Evolutionary conservation across 2,797 vertebrate genomes (phyloP).

Genomic region (Pelobates cultripes): DNA sequence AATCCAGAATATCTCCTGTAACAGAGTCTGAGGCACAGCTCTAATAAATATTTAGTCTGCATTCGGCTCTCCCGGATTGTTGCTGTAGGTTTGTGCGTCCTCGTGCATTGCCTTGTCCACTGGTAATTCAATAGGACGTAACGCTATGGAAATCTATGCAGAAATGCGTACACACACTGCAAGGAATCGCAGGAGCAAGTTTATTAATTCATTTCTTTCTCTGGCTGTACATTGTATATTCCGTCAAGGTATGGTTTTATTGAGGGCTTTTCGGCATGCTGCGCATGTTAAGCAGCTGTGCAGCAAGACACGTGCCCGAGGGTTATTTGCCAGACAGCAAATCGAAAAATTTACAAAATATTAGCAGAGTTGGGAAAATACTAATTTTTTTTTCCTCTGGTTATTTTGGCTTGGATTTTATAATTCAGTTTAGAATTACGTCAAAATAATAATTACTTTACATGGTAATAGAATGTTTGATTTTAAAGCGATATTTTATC

Average conservation of each 20-base stretch:
- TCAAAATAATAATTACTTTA: no score
- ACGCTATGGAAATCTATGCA: background rate
- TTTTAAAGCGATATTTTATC: no score
- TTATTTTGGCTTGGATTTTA: no score
- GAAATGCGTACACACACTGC: background rate
- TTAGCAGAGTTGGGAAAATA: no score
- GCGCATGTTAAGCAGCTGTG: no score
- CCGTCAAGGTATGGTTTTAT: background rate
- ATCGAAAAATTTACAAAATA: no score
- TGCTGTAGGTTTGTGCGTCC: background rate
- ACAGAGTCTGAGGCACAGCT: background rate
- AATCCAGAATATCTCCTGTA: no score
- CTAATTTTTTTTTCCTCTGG: no score
- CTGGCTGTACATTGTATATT: background rate
- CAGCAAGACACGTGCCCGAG: no score
- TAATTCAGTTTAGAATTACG: no score
- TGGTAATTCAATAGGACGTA: background rate
- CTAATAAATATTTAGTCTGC: background rate
- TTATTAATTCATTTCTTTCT: background rate
- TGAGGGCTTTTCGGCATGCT: background rate
- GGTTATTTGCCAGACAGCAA: no score
- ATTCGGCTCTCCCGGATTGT: background rate
- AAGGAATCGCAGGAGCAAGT: background rate
- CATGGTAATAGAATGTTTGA: no score
- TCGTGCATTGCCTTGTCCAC: background rate